Percentiles rank a stretch among this genome's conserved stretches.
Evolutionary conservation across 2,888 invertebrate species (phyloP).

Genomic region (Andrena bicolor): DNA sequence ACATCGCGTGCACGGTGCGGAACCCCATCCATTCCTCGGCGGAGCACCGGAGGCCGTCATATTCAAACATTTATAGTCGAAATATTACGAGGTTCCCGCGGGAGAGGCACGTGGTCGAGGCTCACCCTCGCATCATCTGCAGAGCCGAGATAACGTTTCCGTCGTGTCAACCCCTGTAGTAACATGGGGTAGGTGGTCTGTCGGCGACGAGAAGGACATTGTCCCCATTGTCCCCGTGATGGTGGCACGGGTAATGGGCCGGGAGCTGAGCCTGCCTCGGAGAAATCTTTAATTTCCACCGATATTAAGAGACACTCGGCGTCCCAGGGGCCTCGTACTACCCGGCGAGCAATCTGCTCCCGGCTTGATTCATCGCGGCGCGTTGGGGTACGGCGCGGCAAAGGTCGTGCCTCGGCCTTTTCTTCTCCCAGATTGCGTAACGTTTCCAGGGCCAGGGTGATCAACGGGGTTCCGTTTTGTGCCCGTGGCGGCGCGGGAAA

Average conservation of each 20-base stretch:
- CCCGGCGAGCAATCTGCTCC: conserved; percentile 8
- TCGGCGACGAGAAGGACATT: conserved; percentile 72
- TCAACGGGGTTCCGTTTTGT: background rate
- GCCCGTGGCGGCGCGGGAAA: background rate
- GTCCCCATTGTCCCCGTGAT: conserved; percentile 75
- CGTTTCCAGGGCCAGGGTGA: conserved; percentile 1
- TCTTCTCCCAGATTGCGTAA: background rate
- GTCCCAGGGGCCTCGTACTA: conserved; percentile 71
- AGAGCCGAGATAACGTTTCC: conserved; percentile 77
- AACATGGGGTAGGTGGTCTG: conserved; percentile 41
- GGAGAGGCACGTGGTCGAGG: conserved; percentile 56
- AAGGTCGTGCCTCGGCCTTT: conserved; percentile 44
- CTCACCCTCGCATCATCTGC: conserved; percentile 77
- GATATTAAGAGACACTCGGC: conserved; percentile 73
- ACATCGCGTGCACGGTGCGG: conserved; percentile 1
- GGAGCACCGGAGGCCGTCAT: conserved; percentile 40
- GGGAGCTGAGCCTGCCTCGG: conserved; percentile 57
- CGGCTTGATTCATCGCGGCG: conserved; percentile 44
- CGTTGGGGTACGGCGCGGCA: conserved; percentile 13
- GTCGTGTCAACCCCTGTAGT: conserved; percentile 53
- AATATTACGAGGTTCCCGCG: conserved; percentile 73
- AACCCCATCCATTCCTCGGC: background rate
- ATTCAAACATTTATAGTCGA: conserved; percentile 73
- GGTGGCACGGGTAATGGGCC: conserved; percentile 74
- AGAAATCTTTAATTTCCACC: conserved; percentile 79